These are phyloP conservation scores for Trachops cirrhosus DNA, from an alignment of 2,797 vertebrate species.

Conservation along the genomic window DNA sequence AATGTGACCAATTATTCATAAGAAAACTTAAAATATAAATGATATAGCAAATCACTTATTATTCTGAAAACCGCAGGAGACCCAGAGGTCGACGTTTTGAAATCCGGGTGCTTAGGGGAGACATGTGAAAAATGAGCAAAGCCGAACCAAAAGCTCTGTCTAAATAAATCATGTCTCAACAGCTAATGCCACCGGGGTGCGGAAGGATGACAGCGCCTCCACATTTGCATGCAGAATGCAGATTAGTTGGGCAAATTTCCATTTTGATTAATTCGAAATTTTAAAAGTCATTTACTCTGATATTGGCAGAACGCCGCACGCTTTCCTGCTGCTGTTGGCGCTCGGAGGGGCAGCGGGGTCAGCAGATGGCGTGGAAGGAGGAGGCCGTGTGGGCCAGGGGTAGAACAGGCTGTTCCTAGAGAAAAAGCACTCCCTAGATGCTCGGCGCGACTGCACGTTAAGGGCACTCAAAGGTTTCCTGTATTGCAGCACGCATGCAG, in stretches of 20 bases:
- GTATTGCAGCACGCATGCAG: not conserved
- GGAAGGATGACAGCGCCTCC: not conserved
- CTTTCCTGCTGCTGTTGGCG: not conserved
- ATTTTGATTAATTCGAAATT: not conserved
- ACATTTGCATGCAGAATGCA: not conserved
- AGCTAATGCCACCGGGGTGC: not conserved
- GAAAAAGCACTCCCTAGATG: no score
- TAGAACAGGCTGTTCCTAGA: not conserved
- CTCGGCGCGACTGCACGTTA: not conserved
- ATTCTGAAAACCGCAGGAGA: not conserved
- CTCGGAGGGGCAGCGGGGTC: not conserved
- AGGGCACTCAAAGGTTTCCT: no score
- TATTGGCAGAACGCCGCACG: not conserved
- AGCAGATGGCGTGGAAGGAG: not conserved
- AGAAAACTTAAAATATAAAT: not conserved
- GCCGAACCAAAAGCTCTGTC: not conserved
- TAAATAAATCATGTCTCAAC: not conserved
- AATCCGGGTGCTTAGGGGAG: not conserved
- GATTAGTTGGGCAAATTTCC: not conserved
- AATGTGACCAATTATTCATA: not conserved
- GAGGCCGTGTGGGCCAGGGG: not conserved
- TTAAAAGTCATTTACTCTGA: not conserved
- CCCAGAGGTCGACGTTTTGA: not conserved
- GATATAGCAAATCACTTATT: not conserved
- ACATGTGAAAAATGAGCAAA: constrained; percentile 14